phyloP scores from a whole-genome alignment of 1,140 invertebrate species.

The Portunus trituberculatus region DNA sequence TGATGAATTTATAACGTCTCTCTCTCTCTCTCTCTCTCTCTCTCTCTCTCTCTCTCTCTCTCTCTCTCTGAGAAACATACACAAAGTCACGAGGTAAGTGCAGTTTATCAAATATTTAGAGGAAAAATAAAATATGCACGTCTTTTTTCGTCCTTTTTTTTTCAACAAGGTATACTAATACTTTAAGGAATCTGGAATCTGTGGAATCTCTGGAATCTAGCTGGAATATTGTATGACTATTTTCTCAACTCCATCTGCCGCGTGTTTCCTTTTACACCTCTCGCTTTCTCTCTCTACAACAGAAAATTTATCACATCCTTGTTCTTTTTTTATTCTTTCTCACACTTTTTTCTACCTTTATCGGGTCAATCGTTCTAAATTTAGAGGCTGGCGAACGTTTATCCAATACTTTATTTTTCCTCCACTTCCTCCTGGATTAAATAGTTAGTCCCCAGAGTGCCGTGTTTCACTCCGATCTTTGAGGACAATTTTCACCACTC shows the following conservation, averaged over 20 bases:
- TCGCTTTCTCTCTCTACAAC: neutral
- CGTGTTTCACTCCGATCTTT: too few species aligned
- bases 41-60: conserved; percentile 6
- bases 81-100: too few species aligned
- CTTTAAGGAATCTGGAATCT: too few species aligned
- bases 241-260: too few species aligned
- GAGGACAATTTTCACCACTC: too few species aligned
- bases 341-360: neutral
- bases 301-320: neutral
- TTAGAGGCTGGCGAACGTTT: neutral
- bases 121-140: too few species aligned
- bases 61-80: neutral
- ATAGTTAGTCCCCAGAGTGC: neutral
- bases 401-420: neutral
- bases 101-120: too few species aligned
- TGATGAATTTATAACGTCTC: neutral
- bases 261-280: neutral
- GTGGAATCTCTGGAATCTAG: too few species aligned
- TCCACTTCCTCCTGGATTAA: neutral
- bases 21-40: conserved; percentile 8
- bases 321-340: neutral
- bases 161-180: too few species aligned
- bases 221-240: too few species aligned
- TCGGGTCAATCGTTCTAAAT: neutral
- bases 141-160: too few species aligned